These are phyloP conservation scores for Lordiphosa andalusiaca DNA, from an alignment of 2,888 invertebrate species.

Conservation along the genomic window DNA sequence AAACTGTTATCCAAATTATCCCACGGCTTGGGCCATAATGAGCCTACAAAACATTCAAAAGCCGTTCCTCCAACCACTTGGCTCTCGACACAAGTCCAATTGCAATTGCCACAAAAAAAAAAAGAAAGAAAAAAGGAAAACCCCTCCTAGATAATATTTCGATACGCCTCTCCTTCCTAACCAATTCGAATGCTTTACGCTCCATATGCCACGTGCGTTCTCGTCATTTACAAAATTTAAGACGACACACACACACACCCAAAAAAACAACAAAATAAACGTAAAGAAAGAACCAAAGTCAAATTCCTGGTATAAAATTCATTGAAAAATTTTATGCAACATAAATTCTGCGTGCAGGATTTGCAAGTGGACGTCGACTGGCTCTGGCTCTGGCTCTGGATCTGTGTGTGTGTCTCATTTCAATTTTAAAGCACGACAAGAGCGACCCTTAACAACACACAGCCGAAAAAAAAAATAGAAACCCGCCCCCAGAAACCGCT, in stretches of 20 bases:
- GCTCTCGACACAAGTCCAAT: no score
- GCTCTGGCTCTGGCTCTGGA: background rate
- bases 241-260: slow-evolving; percentile 18
- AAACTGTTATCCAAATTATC: no score
- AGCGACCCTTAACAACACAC: slow-evolving; percentile 35
- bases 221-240: slow-evolving; percentile 69
- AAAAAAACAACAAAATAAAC: background rate
- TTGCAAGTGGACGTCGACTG: slow-evolving; percentile 49
- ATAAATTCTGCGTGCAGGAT: slow-evolving; percentile 76
- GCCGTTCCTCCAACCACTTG: no score
- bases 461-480: slow-evolving; percentile 15
- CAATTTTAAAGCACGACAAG: slow-evolving; percentile 65
- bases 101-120: slow-evolving; percentile 8
- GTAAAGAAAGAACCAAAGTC: slow-evolving; percentile 35
- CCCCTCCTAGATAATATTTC: slow-evolving; percentile 38
- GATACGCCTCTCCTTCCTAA: slow-evolving; percentile 36
- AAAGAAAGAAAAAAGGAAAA: no score
- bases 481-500: slow-evolving; percentile 43
- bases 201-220: slow-evolving; percentile 78
- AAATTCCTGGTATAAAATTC: slow-evolving; percentile 74
- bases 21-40: no score
- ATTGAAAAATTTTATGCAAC: slow-evolving; percentile 78
- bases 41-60: no score
- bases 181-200: slow-evolving; percentile 70
- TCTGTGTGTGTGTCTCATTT: slow-evolving; percentile 60